Evolutionary conservation across 2,888 invertebrate species (phyloP), one percentile per base, ranked within the genome.

Genomic region (Smittia sp.): DNA sequence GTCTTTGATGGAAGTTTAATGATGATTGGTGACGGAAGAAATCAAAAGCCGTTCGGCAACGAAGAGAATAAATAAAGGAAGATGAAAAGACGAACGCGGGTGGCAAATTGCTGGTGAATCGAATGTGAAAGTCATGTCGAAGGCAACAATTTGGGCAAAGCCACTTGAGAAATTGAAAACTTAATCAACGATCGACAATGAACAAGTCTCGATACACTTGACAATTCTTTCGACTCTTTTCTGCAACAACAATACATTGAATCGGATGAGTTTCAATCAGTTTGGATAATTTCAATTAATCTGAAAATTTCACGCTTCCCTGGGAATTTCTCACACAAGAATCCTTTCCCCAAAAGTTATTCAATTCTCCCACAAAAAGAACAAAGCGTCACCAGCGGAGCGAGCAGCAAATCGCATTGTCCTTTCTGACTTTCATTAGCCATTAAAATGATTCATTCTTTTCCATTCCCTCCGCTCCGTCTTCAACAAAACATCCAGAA

Each of bases 401-500:
- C 3, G 32, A 32, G 32, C 32, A 32, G 32, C 32, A 32, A 32
- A 46, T 46, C n/a, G 46, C 46, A 46, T 46, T 46, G 46, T 46
- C 46, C 46, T 46, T 46, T 46, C n/a, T 46, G 15, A 46, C 46
- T 46, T 15, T 15, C 11, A 46, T 11, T 46, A n/a, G 4, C 15
- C 46, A 46, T 46, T 13, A 46, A 46, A 46, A 46, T 46, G 46
- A 46, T 46, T 46, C 46, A 46, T 46, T 46, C n/a, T n/a, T n/a
- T 15, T 46, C n/a, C 11, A n/a, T 46, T 46, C 46, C 11, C n/a
- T 46, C n/a, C 11, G 3, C n/a, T 46, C 46, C 11, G 6, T 11
- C n/a, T 46, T 11, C 46, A 15, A 15, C 46, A 46, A 46, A n/a
- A n/a, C 46, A 46, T 46, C 46, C 46, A 46, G 46, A 46, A 46